A percentile compares a stretch with the other conserved stretches of the same genome.
Conservation (phyloP, 1,140 invertebrate species). For the Mycetomoellerius zeteki region DNA sequence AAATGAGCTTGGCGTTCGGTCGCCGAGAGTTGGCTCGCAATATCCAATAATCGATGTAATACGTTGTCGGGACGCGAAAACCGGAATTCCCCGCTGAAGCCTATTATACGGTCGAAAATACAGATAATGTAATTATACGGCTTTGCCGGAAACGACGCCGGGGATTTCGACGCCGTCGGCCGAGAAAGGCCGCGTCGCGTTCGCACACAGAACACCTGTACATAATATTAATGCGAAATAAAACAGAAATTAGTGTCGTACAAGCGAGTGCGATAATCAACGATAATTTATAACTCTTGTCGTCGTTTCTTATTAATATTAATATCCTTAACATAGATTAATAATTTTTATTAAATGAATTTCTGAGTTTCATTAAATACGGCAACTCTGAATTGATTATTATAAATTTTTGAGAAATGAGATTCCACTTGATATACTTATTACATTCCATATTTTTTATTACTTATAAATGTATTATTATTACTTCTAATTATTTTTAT, state of each 20-base stretch:
- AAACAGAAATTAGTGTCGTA: conserved; percentile 1
- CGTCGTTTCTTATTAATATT: not conserved
- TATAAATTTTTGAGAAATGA: not conserved
- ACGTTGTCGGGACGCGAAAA: conserved; percentile 53
- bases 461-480: not conserved
- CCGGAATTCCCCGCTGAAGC: conserved; percentile 58
- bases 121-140: conserved; percentile 64
- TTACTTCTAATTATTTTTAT: not conserved
- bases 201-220: not conserved
- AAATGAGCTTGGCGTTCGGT: conserved; percentile 51
- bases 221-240: conserved; percentile 22
- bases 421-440: not conserved
- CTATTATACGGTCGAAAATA: conserved; percentile 67
- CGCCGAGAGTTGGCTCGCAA: conserved; percentile 43
- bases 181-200: not conserved
- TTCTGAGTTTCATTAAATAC: not conserved
- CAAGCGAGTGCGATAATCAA: not conserved
- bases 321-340: not conserved
- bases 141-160: conserved; percentile 48
- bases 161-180: conserved; percentile 42
- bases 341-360: conserved; percentile 12
- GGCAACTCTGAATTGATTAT: not conserved
- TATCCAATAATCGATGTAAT: conserved; percentile 72
- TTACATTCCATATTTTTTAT: not conserved
- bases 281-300: not conserved